Evolutionary conservation across 2,888 invertebrate species (phyloP).

Genomic region (Stenotaenia linearis): DNA sequence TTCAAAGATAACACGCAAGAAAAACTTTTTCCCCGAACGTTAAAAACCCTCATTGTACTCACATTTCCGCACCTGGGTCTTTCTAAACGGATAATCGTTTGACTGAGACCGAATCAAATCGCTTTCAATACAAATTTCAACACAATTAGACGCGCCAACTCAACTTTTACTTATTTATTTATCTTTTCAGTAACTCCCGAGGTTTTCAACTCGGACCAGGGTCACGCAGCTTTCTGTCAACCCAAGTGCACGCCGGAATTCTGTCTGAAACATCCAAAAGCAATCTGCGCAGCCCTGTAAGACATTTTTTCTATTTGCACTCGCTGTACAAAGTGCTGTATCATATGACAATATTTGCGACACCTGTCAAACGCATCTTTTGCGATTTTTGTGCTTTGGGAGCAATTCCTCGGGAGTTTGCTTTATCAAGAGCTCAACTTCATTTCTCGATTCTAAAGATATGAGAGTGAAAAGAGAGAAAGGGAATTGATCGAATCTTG

Average conservation of each 20-base stretch:
- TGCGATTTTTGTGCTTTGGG: neutral
- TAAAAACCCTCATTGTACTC: neutral
- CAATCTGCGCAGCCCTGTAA: slow-evolving; percentile 46
- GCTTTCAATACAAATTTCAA: neutral
- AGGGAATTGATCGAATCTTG: neutral
- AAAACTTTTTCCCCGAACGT: neutral
- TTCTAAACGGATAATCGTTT: neutral
- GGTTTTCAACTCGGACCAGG: slow-evolving; percentile 31
- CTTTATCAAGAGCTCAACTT: neutral
- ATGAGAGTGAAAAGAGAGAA: neutral
- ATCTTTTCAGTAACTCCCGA: slow-evolving; percentile 26
- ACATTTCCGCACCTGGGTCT: neutral
- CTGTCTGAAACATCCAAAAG: slow-evolving; percentile 43
- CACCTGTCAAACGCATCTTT: slow-evolving; percentile 8
- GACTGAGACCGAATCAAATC: neutral
- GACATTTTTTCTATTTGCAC: slow-evolving; percentile 33
- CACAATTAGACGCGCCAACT: neutral
- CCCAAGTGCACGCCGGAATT: slow-evolving; percentile 44
- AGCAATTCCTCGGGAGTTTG: neutral
- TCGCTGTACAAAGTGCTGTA: neutral
- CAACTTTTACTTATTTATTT: neutral
- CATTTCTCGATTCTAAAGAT: neutral
- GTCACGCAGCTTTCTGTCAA: slow-evolving; percentile 39
- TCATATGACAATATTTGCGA: neutral
- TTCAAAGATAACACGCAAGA: neutral